Conservation (phyloP, 2,888 invertebrate species). For the Drosophila antonietae region DNA sequence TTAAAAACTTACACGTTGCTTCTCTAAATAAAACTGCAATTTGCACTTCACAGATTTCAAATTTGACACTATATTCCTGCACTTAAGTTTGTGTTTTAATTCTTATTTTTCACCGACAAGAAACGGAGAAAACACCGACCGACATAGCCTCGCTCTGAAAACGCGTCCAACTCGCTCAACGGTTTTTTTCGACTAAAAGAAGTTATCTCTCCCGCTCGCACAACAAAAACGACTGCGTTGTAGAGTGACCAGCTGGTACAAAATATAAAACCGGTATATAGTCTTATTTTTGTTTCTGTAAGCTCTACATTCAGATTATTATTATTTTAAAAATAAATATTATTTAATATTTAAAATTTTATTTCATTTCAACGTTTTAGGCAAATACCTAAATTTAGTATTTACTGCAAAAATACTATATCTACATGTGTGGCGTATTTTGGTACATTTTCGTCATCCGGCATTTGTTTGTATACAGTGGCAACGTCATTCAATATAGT, state of each 20-base stretch:
- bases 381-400: background rate
- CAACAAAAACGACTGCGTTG: conserved; percentile 24
- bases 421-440: background rate
- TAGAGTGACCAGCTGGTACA: conserved; percentile 33
- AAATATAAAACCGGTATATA: no score
- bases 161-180: conserved; percentile 48
- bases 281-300: background rate
- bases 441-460: conserved; percentile 1
- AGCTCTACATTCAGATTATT: background rate
- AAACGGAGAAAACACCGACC: conserved; percentile 58
- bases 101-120: conserved; percentile 60
- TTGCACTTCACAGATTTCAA: conserved; percentile 33
- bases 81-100: conserved; percentile 45
- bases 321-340: background rate
- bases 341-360: background rate
- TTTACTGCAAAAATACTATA: conserved; percentile 13
- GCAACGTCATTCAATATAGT: conserved; percentile 26
- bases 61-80: conserved; percentile 43
- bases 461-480: conserved; percentile 5
- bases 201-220: conserved; percentile 37
- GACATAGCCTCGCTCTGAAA: conserved; percentile 51
- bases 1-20: conserved; percentile 60
- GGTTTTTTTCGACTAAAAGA: conserved; percentile 45
- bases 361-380: background rate
- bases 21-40: conserved; percentile 34